Percentiles rank a stretch among this genome's conserved stretches.
Evolutionary conservation across 2,888 invertebrate genomes (phyloP).

Genomic region (Tipula lateralis): DNA sequence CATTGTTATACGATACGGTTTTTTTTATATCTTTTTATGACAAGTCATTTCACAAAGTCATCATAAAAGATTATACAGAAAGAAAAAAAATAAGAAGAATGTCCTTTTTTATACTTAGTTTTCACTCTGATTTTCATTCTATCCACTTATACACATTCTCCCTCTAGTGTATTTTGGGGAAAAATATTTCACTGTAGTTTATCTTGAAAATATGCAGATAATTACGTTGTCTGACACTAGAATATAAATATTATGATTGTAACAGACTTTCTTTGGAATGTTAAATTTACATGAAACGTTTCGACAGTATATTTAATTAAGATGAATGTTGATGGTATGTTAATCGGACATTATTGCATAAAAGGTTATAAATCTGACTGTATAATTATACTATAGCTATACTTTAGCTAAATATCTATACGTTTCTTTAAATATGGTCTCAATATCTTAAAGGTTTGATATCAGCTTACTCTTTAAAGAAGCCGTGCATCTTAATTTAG

Average conservation of each 20-base stretch:
- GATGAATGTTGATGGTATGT: too few relatives aligned
- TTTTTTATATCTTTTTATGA: neutral
- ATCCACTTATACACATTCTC: neutral
- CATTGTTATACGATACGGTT: neutral
- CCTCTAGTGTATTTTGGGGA: neutral
- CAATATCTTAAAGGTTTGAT: too few relatives aligned
- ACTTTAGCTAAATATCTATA: too few relatives aligned
- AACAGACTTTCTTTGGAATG: neutral
- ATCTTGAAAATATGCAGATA: neutral
- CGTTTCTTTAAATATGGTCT: too few relatives aligned
- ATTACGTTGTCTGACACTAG: neutral
- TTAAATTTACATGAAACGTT: neutral
- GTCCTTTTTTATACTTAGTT: neutral
- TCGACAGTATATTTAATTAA: too few relatives aligned
- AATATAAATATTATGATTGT: neutral
- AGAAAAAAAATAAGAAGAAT: neutral
- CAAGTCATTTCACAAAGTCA: conserved; percentile 11
- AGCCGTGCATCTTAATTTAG: too few relatives aligned
- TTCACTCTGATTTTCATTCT: neutral
- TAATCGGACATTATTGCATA: too few relatives aligned
- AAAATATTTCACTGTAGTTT: neutral
- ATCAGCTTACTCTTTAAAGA: too few relatives aligned
- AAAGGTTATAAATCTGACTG: too few relatives aligned
- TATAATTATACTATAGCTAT: too few relatives aligned
- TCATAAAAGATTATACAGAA: neutral